phyloP scores from a whole-genome alignment of 2,888 invertebrate species.

The Pinctada fucata region DNA sequence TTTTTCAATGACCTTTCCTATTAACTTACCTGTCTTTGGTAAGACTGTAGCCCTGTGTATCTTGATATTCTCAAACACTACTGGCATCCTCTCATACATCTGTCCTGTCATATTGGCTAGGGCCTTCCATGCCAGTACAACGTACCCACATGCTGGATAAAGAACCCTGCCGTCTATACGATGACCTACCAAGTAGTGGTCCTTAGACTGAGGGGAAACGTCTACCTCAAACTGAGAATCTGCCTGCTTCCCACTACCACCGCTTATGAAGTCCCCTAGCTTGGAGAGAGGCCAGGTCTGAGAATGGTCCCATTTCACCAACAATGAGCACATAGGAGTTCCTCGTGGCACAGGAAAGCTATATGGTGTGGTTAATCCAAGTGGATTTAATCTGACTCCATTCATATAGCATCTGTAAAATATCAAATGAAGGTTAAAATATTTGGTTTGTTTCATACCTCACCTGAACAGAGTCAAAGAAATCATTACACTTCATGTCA shows the following conservation, averaged over 20 bases:
- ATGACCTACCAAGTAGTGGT: conserved; percentile 86
- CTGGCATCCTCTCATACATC: conserved; percentile 84
- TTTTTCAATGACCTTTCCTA: no score
- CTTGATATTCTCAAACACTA: conserved; percentile 91
- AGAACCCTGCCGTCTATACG: conserved; percentile 91
- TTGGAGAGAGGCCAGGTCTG: conserved; percentile 84
- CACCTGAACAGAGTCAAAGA: no score
- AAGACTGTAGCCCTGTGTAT: conserved; percentile 96
- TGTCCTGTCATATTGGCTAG: conserved; percentile 74
- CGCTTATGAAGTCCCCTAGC: conserved; percentile 56
- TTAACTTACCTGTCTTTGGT: conserved; percentile 83
- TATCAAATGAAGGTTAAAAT: background rate
- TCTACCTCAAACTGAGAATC: conserved; percentile 65
- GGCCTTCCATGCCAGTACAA: conserved; percentile 81
- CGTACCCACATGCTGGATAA: conserved; percentile 86
- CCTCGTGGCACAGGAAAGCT: conserved; percentile 89
- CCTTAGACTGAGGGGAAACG: conserved; percentile 49
- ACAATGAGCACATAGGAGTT: conserved; percentile 89
- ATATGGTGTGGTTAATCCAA: conserved; percentile 85
- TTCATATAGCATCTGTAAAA: conserved; percentile 83
- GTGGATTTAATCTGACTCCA: conserved; percentile 87
- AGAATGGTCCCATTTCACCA: conserved; percentile 92
- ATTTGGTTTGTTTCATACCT: no score
- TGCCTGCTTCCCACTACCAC: conserved; percentile 54
- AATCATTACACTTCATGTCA: no score